These are phyloP conservation scores for Choristoneura rosaceana DNA, from an alignment of 2,888 invertebrate species.

Conservation along the genomic window DNA sequence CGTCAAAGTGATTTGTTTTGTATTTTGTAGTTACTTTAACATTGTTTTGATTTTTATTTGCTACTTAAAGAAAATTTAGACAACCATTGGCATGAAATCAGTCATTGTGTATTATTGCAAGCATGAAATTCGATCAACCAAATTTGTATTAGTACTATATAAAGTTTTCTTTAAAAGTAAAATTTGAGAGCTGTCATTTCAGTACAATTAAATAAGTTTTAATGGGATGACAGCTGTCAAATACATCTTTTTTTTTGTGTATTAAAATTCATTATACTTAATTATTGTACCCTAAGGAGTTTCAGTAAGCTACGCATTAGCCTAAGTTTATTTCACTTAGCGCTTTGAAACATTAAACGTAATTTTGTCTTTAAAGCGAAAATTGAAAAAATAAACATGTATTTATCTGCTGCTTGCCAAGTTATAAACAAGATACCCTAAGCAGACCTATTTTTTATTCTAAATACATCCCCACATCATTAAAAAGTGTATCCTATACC, in stretches of 20 bases:
- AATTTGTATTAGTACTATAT: neutral
- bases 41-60: constrained; percentile 31
- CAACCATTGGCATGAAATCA: constrained; percentile 33
- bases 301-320: neutral
- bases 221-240: constrained; percentile 1
- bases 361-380: neutral
- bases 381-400: neutral
- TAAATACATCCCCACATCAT: too few species aligned
- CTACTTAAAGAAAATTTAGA: constrained; percentile 9
- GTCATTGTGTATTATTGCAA: constrained; percentile 5
- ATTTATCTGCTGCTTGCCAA: too few species aligned
- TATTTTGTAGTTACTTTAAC: constrained; percentile 2
- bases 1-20: constrained; percentile 21
- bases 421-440: too few species aligned
- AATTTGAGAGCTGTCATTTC: neutral
- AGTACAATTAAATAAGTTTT: neutral
- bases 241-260: neutral
- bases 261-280: neutral
- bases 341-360: neutral
- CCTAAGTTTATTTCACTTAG: neutral
- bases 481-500: too few species aligned
- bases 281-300: neutral
- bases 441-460: too few species aligned
- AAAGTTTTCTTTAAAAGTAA: neutral
- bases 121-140: constrained; percentile 24